Evolutionary conservation across 2,113 vertebrate genomes (phyloP).

Genomic region (Nibea albiflora): DNA sequence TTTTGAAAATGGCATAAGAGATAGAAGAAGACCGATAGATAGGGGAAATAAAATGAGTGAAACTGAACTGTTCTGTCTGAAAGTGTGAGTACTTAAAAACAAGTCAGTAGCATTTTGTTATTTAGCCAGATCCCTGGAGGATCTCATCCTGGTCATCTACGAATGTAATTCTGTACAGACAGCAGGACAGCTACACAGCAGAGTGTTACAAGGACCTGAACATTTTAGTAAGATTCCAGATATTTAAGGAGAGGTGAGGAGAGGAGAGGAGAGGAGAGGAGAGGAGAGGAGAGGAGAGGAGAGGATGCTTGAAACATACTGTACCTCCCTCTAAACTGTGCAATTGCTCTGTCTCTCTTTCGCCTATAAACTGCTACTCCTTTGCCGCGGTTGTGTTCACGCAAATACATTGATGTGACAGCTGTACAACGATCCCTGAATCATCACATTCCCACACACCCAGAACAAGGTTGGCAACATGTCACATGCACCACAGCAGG

Average conservation of each 20-base stretch:
- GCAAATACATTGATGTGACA: slow-evolving; percentile 53
- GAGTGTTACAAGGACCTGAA: slow-evolving; percentile 4
- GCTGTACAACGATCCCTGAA: slow-evolving; percentile 52
- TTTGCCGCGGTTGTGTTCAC: slow-evolving; percentile 12
- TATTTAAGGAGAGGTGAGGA: slow-evolving; percentile 14
- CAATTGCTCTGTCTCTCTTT: not conserved
- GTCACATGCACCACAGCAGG: slow-evolving; percentile 35
- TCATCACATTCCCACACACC: slow-evolving; percentile 58
- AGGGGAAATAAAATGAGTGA: not conserved
- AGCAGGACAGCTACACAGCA: slow-evolving; percentile 23
- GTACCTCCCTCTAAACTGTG: not conserved
- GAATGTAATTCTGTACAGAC: not conserved
- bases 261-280: not conserved
- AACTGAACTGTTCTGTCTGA: not conserved
- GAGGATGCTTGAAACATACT: not conserved
- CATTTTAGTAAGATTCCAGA: slow-evolving; percentile 32
- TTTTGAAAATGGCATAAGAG: not conserved
- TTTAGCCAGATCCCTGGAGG: not conserved
- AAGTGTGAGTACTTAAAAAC: not conserved
- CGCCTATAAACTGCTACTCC: slow-evolving; percentile 12
- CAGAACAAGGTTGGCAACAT: slow-evolving; percentile 39
- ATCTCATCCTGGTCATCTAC: too few species aligned
- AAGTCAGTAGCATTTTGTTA: not conserved
- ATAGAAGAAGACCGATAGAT: not conserved
- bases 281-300: not conserved